These are phyloP conservation scores for Brachyptera risi DNA, from an alignment of 2,888 invertebrate species.

Conservation along the genomic window DNA sequence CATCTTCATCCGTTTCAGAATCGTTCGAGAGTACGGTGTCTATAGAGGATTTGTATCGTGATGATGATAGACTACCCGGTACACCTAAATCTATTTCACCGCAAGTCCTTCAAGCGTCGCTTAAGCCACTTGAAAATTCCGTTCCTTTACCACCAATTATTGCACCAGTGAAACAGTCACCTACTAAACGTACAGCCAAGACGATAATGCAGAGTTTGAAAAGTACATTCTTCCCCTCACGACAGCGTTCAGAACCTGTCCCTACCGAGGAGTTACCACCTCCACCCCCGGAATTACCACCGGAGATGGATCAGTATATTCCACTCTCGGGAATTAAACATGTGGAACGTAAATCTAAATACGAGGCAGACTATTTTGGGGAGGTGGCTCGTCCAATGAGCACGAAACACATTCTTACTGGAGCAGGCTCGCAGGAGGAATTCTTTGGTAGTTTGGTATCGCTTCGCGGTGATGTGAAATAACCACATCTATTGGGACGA, in stretches of 20 bases:
- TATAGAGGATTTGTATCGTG: constrained; percentile 4
- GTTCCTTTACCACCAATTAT: constrained; percentile 2
- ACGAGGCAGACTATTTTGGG: background rate
- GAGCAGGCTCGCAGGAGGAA: constrained; percentile 8
- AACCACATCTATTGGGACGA: no score
- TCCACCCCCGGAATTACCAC: background rate
- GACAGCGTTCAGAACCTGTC: background rate
- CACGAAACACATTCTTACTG: background rate
- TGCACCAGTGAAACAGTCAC: background rate
- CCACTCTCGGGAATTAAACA: background rate
- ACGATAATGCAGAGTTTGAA: constrained; percentile 13
- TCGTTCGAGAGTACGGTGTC: constrained; percentile 22
- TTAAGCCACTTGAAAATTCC: background rate
- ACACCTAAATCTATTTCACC: background rate
- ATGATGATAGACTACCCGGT: constrained; percentile 6
- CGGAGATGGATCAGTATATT: background rate
- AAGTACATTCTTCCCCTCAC: background rate
- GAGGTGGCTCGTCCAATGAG: background rate
- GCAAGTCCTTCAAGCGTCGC: background rate
- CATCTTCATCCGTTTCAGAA: constrained; percentile 19
- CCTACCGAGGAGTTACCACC: background rate
- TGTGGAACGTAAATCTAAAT: background rate
- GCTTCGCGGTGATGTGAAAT: constrained; percentile 19
- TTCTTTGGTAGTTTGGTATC: constrained; percentile 31
- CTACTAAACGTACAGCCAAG: background rate